phyloP scores from a whole-genome alignment of 2,797 vertebrate species.

The Falco cherrug region DNA sequence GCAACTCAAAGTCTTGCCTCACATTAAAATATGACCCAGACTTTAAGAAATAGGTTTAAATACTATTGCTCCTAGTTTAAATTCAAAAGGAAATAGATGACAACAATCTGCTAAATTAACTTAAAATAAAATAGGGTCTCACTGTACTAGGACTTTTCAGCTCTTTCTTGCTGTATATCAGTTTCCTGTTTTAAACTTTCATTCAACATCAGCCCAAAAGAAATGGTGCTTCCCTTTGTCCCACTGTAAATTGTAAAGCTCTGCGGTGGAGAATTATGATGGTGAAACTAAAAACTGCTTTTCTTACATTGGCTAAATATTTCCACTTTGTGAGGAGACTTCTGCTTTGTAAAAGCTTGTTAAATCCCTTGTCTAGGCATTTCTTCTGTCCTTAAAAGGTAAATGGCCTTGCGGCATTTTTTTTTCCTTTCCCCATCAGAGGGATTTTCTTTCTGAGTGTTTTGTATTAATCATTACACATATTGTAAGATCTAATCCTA shows the following conservation, averaged over 20 bases:
- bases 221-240: not conserved
- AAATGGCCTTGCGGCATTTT: not conserved
- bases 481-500: slow-evolving; percentile 47
- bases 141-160: not conserved
- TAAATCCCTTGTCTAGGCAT: slow-evolving; percentile 2
- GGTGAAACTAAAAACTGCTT: slow-evolving; percentile 4
- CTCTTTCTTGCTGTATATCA: not conserved
- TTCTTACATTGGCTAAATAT: slow-evolving; percentile 9
- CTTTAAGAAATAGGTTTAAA: slow-evolving; percentile 38
- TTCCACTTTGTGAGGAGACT: not conserved
- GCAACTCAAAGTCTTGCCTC: slow-evolving; percentile 6
- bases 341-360: not conserved
- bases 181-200: slow-evolving; percentile 26
- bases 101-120: slow-evolving; percentile 42
- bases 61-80: slow-evolving; percentile 6
- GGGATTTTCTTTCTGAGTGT: not conserved
- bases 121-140: slow-evolving; percentile 51
- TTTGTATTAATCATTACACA: slow-evolving; percentile 41
- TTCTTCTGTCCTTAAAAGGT: slow-evolving; percentile 1
- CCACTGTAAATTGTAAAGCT: not conserved
- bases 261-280: not conserved
- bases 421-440: not conserved
- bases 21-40: not conserved
- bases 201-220: not conserved
- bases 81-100: not conserved